Base-by-base conservation (phyloP, 1,140 invertebrate species). In the Gonatopus flavifemur region DNA sequence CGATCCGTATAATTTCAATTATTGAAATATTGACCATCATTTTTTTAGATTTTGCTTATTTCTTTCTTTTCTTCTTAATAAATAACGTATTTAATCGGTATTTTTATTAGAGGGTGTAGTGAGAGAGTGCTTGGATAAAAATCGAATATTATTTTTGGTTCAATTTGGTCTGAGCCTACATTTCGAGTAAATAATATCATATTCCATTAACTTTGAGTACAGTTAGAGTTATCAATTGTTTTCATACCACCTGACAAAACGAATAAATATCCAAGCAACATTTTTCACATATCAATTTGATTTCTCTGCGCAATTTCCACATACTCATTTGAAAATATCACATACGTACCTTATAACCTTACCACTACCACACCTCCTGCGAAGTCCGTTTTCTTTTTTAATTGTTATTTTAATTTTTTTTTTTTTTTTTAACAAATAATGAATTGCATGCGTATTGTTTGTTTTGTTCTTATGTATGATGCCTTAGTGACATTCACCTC, bases 61-160 rank as follows among this genome's bases (percentile, higher is more conserved):
- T n/a, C n/a, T n/a, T n/a, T n/a, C n/a, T n/a, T n/a, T n/a, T n/a
- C n/a, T n/a, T n/a, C n/a, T n/a, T n/a, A n/a, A n/a, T n/a, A n/a
- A n/a, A n/a, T n/a, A n/a, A n/a, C n/a, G n/a, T n/a, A n/a, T n/a
- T n/a, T n/a, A n/a, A n/a, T n/a, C n/a, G n/a, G n/a, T n/a, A n/a
- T n/a, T n/a, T n/a, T n/a, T n/a, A n/a, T n/a, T n/a, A n/a, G 62
- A 72, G 62, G 57, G 67, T 70, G 66, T 70, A 69, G 65, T 69
- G 68, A 69, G 67, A 70, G 50, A 70, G 61, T 70, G 56, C 51
- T 64, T 52, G 55, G 42, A 51, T 51, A 35, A n/a, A n/a, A n/a
- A 44, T 31, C 15, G 16, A 43, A 24, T 31, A 36, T 43, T 31
- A 33, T 44, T 53, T 28, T 41, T 31, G 30, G 18, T 19, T 21